phyloP scores from a whole-genome alignment of 2,888 invertebrate species.

The Argyra leucocephala region DNA sequence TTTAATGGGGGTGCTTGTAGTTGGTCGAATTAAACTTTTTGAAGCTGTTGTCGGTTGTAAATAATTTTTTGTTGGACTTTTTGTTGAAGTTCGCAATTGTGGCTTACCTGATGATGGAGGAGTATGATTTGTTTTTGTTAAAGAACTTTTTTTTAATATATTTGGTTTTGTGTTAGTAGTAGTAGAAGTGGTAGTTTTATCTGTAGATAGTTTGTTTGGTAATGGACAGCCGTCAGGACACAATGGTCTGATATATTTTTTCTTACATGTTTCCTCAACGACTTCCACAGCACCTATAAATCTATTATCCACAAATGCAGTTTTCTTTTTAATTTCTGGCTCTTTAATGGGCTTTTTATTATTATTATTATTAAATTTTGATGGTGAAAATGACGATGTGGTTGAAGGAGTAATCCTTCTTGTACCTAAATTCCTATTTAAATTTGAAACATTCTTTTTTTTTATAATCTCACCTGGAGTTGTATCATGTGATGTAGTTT shows the following conservation, averaged over 20 bases:
- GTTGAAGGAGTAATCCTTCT: slow-evolving; percentile 12
- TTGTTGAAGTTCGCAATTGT: slow-evolving; percentile 7
- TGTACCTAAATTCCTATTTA: slow-evolving; percentile 18
- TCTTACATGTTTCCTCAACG: slow-evolving; percentile 31
- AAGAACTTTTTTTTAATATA: background rate
- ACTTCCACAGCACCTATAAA: slow-evolving; percentile 27
- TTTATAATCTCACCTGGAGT: slow-evolving; percentile 1
- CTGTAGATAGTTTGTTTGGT: background rate
- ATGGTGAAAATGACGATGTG: slow-evolving; percentile 32
- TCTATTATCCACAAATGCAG: slow-evolving; percentile 29
- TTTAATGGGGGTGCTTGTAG: slow-evolving; percentile 20
- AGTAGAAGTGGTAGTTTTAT: no score
- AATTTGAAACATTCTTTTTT: slow-evolving; percentile 12
- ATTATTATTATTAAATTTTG: slow-evolving; percentile 31
- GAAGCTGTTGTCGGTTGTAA: slow-evolving; percentile 17
- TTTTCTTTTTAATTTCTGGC: slow-evolving; percentile 28
- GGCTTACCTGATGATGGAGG: slow-evolving; percentile 9
- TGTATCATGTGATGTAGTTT: slow-evolving; percentile 10
- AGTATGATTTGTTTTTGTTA: slow-evolving; percentile 10
- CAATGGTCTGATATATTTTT: slow-evolving; percentile 31
- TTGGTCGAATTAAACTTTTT: slow-evolving; percentile 23
- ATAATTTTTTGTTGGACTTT: slow-evolving; percentile 13
- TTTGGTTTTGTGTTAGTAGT: background rate
- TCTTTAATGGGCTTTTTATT: slow-evolving; percentile 16
- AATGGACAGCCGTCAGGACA: slow-evolving; percentile 18